A percentile compares a stretch with the other conserved stretches of the same genome.
Evolutionary conservation across 2,113 vertebrate genomes (phyloP).

Genomic region (Rhagologus leucostigma): DNA sequence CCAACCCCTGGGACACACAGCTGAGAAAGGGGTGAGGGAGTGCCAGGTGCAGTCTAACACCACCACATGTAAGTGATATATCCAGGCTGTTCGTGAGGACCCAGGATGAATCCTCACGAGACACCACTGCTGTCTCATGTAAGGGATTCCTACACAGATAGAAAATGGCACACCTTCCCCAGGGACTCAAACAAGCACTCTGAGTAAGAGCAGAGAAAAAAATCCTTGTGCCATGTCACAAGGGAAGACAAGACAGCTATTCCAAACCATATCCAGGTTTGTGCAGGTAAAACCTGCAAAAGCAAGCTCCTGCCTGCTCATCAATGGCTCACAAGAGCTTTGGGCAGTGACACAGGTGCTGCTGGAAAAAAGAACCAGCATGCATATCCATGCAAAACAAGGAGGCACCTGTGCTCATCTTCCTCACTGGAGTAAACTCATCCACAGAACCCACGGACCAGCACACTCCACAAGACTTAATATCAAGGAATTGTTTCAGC

Average conservation of each 20-base stretch:
- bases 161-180: not conserved
- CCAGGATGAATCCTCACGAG: not conserved
- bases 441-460: not conserved
- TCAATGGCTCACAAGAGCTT: not conserved
- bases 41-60: not conserved
- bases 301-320: not conserved
- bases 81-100: not conserved
- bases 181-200: not conserved
- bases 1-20: not conserved
- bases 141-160: not conserved
- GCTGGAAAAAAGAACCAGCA: not conserved
- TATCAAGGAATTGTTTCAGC: not conserved
- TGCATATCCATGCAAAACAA: not conserved
- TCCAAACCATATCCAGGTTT: not conserved
- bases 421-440: not conserved
- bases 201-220: not conserved
- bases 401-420: not conserved
- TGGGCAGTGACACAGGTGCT: not conserved
- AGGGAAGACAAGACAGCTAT: not conserved
- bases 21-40: not conserved
- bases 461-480: not conserved
- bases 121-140: not conserved
- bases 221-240: not conserved
- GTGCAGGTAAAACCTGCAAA: not conserved
- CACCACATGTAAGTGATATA: not conserved